Base-by-base conservation (phyloP, 2,797 vertebrate species). In the Thripadectes ignobilis region DNA sequence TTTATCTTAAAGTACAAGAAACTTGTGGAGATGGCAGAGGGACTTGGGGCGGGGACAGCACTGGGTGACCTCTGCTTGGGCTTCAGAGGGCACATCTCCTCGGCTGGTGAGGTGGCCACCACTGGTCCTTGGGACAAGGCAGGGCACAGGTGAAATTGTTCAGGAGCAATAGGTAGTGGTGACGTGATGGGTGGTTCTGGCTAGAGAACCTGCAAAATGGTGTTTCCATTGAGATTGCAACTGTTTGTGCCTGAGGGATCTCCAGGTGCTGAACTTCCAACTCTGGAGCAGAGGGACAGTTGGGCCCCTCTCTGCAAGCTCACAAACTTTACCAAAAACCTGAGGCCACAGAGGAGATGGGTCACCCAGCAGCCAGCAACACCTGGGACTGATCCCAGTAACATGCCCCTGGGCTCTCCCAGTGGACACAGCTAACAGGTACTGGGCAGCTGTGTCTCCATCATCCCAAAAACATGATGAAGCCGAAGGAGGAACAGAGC, bases 51-150 rank as follows among this genome's bases (percentile, higher is more conserved):
- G 46, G 51, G 11, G 19, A 18, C 30, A 62, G 52, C 13, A 6
- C 2, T n/a, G 17, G 6, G 14, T 81, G 20, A 41, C 16, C 22
- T 16, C 10, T n/a, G 14, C 84, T 51, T 92, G 7, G 27, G 41
- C 62, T 87, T 52, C 94, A 95, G 57, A 65, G 88, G 96, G 97
- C 96, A 97, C 98, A 97, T 97, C 97, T 41, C 98, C 98, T 98
- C 89, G 34, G 97, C 91, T 97, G 97, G 98, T 96, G 96, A 98
- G 98, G 97, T 98, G 97, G 95, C 97, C 97, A 98, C 97, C 14
- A 6, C 63, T 67, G 93, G 96, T 95, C 96, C 97, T 95, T 95
- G 96, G 92, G 83, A 84, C 14, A 45, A 74, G 43, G 65, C 54
- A 45, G 9, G 6, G 54, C 16, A 5, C 36, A 18, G 19, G 73